A percentile compares a stretch with the other conserved stretches of the same genome.
These are phyloP conservation scores for Teleogryllus oceanicus DNA, from an alignment of 2,888 invertebrate species.

Conservation along the genomic window DNA sequence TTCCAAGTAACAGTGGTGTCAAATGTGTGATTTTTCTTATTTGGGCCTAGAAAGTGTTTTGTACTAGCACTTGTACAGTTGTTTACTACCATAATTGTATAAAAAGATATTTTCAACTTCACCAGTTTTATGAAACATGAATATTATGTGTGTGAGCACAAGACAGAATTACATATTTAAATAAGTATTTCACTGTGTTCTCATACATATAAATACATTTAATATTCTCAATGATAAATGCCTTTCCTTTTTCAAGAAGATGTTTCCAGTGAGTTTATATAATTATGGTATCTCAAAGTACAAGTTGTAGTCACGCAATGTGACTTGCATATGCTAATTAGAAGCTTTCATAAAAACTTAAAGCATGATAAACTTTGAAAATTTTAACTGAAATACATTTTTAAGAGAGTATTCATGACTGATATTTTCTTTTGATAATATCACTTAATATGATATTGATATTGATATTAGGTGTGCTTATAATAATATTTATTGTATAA, in stretches of 20 bases:
- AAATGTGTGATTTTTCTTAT: conserved; percentile 18
- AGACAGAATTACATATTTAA: neutral
- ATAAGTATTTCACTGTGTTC: conserved; percentile 8
- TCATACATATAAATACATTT: conserved; percentile 11
- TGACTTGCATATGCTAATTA: neutral
- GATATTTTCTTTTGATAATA: conserved; percentile 18
- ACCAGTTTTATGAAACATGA: neutral
- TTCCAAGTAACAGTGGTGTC: neutral
- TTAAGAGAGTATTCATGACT: conserved; percentile 10
- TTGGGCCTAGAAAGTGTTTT: conserved; percentile 18
- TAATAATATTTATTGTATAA: conserved; percentile 5
- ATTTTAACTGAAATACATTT: conserved; percentile 4
- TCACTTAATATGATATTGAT: neutral
- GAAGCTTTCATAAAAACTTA: conserved; percentile 1
- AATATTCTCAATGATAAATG: conserved; percentile 7
- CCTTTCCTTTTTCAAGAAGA: conserved; percentile 18
- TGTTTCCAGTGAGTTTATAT: conserved; percentile 18
- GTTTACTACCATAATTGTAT: conserved; percentile 18
- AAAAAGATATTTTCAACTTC: neutral
- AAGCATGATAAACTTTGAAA: neutral
- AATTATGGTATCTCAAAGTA: conserved; percentile 12
- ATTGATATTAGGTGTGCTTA: conserved; percentile 18
- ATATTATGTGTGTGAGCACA: conserved; percentile 4
- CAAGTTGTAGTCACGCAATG: neutral
- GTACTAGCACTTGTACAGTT: conserved; percentile 7